Base-by-base conservation (phyloP, 1,140 invertebrate species). In the Proales similis region DNA sequence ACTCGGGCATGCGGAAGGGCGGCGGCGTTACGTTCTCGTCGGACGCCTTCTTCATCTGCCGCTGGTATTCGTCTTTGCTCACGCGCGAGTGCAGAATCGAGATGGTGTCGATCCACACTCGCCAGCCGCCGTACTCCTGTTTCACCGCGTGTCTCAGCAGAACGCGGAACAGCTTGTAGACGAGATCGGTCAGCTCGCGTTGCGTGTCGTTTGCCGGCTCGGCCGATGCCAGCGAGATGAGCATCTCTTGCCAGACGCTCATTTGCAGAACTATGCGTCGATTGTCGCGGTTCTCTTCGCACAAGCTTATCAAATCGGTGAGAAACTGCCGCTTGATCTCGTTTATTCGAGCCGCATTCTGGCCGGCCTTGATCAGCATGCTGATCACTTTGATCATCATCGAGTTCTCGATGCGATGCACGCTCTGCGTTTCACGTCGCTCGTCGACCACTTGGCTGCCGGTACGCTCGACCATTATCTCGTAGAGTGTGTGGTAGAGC, bases 171-270 rank as follows among this genome's bases (percentile, higher is more conserved):
- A 98, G 78, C 0, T 90, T 87, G 74, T 96, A 96, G 17, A 98
- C 92, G 87, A 97, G 93, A 70, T 96, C 92, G 0, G 89, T 93
- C 45, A 96, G 86, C 75, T 94, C 90, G 17, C 33, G 24, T 45
- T 62, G 42, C 19, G 33, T 30, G 12, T 46, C 19, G 48, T 62
- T 45, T 6, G 29, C 7, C 14, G 43, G 39, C 7, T 62, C 92
- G 53, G 98, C 93, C 72, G 96, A 95, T 22, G 92, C 89, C 84
- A 99, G 85, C 4, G 91, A 90, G 68, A 99, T 97, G 1, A 99
- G 79, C 94, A 94, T 99, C 72, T 99, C 93, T 78, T 99, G 94
- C 94, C 94, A 99, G 1, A 99, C 94, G 4, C 92, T 97, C 94
- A 98, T 98, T 78, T 99, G 94, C 11, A 99, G 79, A 1, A 98